Percentiles rank a stretch among this genome's conserved stretches.
Evolutionary conservation across 2,797 vertebrate genomes (phyloP).

Genomic region (Lagodon rhomboides): DNA sequence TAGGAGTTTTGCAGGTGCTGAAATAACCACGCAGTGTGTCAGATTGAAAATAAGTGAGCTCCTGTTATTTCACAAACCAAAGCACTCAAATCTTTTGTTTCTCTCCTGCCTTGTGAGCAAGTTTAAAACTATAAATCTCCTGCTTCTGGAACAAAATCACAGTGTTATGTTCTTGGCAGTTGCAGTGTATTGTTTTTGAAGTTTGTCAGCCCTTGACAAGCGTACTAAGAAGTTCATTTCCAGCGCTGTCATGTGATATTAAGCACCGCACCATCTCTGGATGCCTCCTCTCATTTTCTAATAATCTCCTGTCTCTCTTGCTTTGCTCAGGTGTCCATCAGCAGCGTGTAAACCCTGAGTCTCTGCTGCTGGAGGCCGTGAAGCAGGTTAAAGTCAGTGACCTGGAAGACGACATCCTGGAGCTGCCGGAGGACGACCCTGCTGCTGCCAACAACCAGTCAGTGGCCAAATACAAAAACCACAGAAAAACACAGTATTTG

Average conservation of each 20-base stretch:
- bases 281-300: conserved; percentile 1
- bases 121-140: background rate
- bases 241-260: background rate
- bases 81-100: background rate
- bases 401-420: conserved; percentile 94
- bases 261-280: background rate
- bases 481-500: no score
- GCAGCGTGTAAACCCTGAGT: conserved; percentile 88
- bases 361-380: conserved; percentile 94
- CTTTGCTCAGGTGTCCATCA: conserved; percentile 89
- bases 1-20: background rate
- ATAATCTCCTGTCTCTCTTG: conserved; percentile 7
- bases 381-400: conserved; percentile 98
- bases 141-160: background rate
- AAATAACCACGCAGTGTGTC: background rate
- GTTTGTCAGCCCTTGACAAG: conserved; percentile 10
- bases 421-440: conserved; percentile 93
- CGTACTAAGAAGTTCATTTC: conserved; percentile 1
- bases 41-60: background rate
- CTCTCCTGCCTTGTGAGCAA: background rate
- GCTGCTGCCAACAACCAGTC: conserved; percentile 83
- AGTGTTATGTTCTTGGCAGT: background rate
- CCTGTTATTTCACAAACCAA: background rate
- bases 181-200: background rate
- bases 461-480: conserved; percentile 52